Evolutionary conservation across 2,797 vertebrate genomes (phyloP), one percentile per base, ranked within the genome.

Genomic region (Tolypeutes matacus): DNA sequence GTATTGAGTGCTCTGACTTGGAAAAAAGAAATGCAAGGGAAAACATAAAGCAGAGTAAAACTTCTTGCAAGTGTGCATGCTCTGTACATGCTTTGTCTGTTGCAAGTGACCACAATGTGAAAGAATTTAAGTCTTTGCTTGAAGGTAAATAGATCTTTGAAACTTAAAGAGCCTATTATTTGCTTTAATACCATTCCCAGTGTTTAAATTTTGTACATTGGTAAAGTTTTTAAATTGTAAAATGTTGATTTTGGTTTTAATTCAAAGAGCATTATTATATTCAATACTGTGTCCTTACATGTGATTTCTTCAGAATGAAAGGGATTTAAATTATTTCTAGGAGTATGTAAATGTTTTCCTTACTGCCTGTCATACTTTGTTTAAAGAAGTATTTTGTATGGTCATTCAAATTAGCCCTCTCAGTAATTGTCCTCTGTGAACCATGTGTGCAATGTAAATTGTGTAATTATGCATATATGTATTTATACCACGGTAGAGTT

Each of bases 11-110:
- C 29, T 99, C 99, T 13, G 99, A 99, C 84, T 93, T 99, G 42
- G 99, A 99, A 92, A 99, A 60, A 99, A n/a, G 99, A 97, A 99
- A 98, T 67, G 98, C 98, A 20, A 99, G 99, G 99, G 99, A 99
- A 95, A 99, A 99, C 70, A 98, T 99, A 97, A 99, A 99, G 96
- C 99, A 99, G 84, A 98, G 98, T 99, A 97, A 99, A 99, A 98
- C 99, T 99, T 94, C 97, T 99, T 94, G 99, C 99, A 84, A 99
- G 98, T 80, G 97, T 99, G 96, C 99, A 99, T 49, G 99, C 99
- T 65, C 98, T 99, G 98, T 99, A 97, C 99, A 99, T 92, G 99
- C 99, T 31, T 92, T 99, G 86, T 84, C 98, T n/a, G 99, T 99
- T 95, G 99, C 99, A 31, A 99, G 99, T 62, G 99, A 99, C 86